Evolutionary conservation across 2,888 invertebrate genomes (phyloP).

Genomic region (Euzetes globulus): DNA sequence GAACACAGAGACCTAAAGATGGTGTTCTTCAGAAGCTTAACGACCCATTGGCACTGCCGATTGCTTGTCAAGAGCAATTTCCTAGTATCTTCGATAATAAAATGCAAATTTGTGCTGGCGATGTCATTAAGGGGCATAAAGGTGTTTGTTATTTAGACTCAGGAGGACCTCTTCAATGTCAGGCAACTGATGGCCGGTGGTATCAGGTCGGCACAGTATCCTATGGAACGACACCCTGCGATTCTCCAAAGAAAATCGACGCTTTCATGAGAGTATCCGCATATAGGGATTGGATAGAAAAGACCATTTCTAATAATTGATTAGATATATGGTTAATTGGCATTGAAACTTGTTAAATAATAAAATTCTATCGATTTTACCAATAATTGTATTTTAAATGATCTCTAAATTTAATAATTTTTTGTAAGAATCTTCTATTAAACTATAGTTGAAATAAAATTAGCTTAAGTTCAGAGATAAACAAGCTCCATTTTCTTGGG

Average conservation of each 20-base stretch:
- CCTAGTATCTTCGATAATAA: not conserved
- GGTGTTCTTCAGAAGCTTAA: not conserved
- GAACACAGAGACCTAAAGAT: too few relatives aligned
- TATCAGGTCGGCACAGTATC: conserved; percentile 23
- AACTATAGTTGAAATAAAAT: too few relatives aligned
- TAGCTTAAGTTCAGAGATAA: too few relatives aligned
- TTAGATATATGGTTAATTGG: too few relatives aligned
- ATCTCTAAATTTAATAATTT: too few relatives aligned
- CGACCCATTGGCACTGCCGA: not conserved
- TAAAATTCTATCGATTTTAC: too few relatives aligned
- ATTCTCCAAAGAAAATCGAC: not conserved
- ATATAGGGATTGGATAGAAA: conserved; percentile 29
- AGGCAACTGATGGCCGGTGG: not conserved
- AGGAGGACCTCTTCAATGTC: conserved; percentile 36
- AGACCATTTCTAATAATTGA: too few relatives aligned
- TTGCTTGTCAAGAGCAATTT: not conserved
- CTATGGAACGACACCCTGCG: not conserved
- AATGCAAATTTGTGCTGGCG: not conserved
- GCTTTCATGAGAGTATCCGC: not conserved
- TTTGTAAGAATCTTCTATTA: too few relatives aligned
- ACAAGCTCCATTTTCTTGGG: too few relatives aligned
- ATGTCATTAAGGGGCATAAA: conserved; percentile 12
- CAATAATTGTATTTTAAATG: too few relatives aligned
- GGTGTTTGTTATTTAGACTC: conserved; percentile 42
- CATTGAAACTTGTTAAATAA: too few relatives aligned